A percentile compares a stretch with the other conserved stretches of the same genome.
Conservation (phyloP, 2,113 vertebrate species). For the Xenus cinereus region DNA sequence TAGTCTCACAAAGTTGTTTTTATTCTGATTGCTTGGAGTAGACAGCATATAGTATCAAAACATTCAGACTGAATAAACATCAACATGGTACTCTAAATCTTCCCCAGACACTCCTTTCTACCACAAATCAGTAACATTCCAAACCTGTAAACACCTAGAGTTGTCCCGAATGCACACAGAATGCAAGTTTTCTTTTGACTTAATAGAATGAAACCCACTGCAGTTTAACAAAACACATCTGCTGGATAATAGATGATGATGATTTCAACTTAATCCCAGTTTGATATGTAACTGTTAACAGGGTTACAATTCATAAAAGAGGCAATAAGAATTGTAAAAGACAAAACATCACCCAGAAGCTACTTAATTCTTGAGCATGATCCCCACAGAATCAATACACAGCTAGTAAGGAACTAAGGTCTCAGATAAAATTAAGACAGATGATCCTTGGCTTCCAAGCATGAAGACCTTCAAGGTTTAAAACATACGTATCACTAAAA, state of each 20-base stretch:
- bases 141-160: not conserved
- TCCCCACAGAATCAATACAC: not conserved
- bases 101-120: not conserved
- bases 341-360: constrained; percentile 2
- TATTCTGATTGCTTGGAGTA: constrained; percentile 31
- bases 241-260: not conserved
- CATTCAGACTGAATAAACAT: not conserved
- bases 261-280: not conserved
- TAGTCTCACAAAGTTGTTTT: constrained; percentile 18
- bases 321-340: not conserved
- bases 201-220: not conserved
- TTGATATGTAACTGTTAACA: not conserved
- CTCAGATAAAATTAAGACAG: constrained; percentile 2
- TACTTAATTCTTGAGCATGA: constrained; percentile 1
- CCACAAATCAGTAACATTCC: not conserved
- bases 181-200: not conserved
- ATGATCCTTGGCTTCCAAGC: not conserved
- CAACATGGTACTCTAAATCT: not conserved
- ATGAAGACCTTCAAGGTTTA: not conserved
- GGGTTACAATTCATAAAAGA: not conserved
- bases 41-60: constrained; percentile 9
- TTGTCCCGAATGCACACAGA: not conserved
- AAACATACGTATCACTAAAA: not conserved
- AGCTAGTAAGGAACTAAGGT: not conserved
- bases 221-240: not conserved